phyloP scores from a whole-genome alignment of 2,888 invertebrate species.

The Cheilosia pagana region DNA sequence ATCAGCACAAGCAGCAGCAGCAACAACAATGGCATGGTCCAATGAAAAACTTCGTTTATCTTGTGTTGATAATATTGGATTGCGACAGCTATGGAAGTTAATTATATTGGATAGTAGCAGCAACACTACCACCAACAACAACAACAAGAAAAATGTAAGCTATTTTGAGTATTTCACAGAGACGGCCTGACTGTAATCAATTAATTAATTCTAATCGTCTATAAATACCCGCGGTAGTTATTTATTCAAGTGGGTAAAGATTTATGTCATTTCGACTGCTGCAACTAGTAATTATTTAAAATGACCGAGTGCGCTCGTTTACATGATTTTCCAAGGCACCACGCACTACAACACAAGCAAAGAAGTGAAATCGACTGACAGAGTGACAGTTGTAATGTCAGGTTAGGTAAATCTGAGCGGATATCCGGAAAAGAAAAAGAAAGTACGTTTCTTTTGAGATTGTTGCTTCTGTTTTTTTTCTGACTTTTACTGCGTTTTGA shows the following conservation, averaged over 20 bases:
- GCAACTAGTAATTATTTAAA: background rate
- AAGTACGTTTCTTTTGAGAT: constrained; percentile 7
- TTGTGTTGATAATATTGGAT: constrained; percentile 82
- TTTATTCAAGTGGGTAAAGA: background rate
- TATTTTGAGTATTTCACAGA: background rate
- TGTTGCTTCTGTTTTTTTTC: too few relatives aligned
- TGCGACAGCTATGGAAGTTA: constrained; percentile 83
- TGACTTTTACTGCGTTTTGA: background rate
- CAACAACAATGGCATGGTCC: constrained; percentile 82
- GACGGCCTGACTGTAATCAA: background rate
- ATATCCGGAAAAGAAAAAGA: constrained; percentile 53
- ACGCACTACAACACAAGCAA: background rate
- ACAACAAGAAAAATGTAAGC: constrained; percentile 62
- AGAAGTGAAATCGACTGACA: background rate
- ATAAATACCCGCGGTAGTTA: constrained; percentile 2
- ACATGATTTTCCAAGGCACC: background rate
- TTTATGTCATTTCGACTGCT: background rate
- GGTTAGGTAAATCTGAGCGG: background rate
- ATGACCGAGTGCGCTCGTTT: background rate
- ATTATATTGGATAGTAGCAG: constrained; percentile 81
- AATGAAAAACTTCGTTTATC: constrained; percentile 83
- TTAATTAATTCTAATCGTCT: constrained; percentile 24
- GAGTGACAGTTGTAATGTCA: constrained; percentile 3
- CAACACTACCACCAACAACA: constrained; percentile 46
- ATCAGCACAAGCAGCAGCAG: constrained; percentile 75